phyloP scores from a whole-genome alignment of 1,140 invertebrate genomes.

The Neodiprion virginianus region DNA sequence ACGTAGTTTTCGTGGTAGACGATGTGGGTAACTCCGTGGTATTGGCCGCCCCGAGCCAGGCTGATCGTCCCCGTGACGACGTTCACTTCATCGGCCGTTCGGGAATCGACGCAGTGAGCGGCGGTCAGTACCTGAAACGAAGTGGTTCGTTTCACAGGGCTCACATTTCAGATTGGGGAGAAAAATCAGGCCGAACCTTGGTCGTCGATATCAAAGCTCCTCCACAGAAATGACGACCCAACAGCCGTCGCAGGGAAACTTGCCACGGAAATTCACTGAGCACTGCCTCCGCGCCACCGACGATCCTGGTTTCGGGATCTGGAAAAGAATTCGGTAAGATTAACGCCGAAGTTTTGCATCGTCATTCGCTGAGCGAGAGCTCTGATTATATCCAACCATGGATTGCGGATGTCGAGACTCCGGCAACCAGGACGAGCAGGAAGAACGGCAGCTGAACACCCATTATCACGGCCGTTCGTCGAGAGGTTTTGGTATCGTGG shows the following conservation, averaged over 20 bases:
- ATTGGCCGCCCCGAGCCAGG: neutral
- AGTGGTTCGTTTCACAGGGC: neutral
- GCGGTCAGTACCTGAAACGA: slow-evolving; percentile 7
- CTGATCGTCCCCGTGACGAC: neutral
- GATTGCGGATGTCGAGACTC: neutral
- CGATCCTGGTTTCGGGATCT: neutral
- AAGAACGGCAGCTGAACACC: slow-evolving; percentile 4
- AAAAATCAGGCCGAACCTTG: too few relatives aligned
- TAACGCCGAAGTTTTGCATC: too few relatives aligned
- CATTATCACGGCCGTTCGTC: neutral
- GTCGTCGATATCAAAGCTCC: neutral
- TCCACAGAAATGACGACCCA: slow-evolving; percentile 1
- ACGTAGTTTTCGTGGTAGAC: neutral
- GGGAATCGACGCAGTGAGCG: slow-evolving; percentile 13
- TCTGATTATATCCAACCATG: neutral
- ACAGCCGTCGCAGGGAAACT: neutral
- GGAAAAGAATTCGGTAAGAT: too few relatives aligned
- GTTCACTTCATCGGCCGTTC: neutral
- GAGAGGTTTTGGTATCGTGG: too few relatives aligned
- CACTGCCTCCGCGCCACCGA: neutral
- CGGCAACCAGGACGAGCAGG: neutral
- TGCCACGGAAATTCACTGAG: neutral
- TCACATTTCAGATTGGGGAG: too few relatives aligned
- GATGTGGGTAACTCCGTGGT: neutral
- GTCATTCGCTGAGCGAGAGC: too few relatives aligned